These are phyloP conservation scores for Parnassius apollo DNA, from an alignment of 2,888 invertebrate genomes.

Conservation along the genomic window DNA sequence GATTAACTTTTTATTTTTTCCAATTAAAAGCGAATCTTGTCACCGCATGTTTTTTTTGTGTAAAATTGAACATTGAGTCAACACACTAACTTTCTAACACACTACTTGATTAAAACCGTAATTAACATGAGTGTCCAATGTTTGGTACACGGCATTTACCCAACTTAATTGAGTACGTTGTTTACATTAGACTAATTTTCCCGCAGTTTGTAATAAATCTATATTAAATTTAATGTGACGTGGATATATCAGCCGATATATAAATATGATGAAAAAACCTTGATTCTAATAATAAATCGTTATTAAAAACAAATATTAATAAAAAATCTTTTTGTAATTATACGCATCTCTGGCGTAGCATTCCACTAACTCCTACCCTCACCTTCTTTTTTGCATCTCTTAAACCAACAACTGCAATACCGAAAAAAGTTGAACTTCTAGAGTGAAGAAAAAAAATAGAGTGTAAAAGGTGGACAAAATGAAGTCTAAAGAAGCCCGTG, in stretches of 20 bases:
- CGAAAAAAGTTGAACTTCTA: too few relatives aligned
- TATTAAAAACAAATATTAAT: too few relatives aligned
- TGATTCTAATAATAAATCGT: too few relatives aligned
- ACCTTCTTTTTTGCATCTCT: too few relatives aligned
- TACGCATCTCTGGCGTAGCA: too few relatives aligned
- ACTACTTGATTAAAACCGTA: slow-evolving; percentile 17
- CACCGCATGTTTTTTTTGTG: slow-evolving; percentile 1
- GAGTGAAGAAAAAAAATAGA: too few relatives aligned
- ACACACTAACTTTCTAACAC: neutral
- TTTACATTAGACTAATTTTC: slow-evolving; percentile 18
- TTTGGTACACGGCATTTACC: slow-evolving; percentile 7
- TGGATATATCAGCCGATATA: slow-evolving; percentile 5
- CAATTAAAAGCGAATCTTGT: neutral
- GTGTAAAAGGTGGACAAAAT: too few relatives aligned
- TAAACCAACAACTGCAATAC: too few relatives aligned
- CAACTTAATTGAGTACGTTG: slow-evolving; percentile 19
- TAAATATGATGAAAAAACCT: neutral
- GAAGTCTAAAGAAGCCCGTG: too few relatives aligned
- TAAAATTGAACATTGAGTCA: neutral
- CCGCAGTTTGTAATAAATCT: slow-evolving; percentile 11
- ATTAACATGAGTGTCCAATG: slow-evolving; percentile 10
- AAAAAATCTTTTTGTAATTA: too few relatives aligned
- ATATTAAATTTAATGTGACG: slow-evolving; percentile 7
- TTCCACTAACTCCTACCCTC: too few relatives aligned
- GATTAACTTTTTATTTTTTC: neutral